A percentile compares a stretch with the other conserved stretches of the same genome.
Evolutionary conservation across 2,113 vertebrate species (phyloP).

Genomic region (Otus sunia): DNA sequence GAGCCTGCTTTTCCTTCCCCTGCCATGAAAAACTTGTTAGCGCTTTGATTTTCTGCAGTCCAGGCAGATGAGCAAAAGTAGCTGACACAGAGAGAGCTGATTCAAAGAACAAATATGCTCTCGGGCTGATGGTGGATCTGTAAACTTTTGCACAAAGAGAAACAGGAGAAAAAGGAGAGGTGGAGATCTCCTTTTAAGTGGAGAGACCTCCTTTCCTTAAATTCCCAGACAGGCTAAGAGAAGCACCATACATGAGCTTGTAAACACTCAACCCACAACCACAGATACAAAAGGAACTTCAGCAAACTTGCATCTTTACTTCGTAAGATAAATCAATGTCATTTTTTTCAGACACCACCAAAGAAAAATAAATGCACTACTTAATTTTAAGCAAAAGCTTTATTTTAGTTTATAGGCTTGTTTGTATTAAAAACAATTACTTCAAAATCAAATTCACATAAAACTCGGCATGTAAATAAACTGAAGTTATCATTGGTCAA

Average conservation of each 20-base stretch:
- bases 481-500: neutral
- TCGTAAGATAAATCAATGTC: neutral
- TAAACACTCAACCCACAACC: neutral
- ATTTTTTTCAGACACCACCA: neutral
- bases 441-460: conserved; percentile 53
- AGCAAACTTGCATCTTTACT: neutral
- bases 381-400: conserved; percentile 50
- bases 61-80: neutral
- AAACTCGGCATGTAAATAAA: conserved; percentile 40
- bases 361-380: neutral
- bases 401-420: conserved; percentile 64
- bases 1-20: neutral
- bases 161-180: neutral
- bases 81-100: no score
- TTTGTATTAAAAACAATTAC: conserved; percentile 60
- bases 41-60: neutral
- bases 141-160: neutral
- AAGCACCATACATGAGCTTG: accelerated
- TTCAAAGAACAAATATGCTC: neutral
- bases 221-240: neutral
- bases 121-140: no score
- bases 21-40: neutral
- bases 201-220: neutral
- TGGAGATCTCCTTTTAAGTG: neutral
- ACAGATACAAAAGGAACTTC: neutral